These are phyloP conservation scores for Solea senegalensis DNA, from an alignment of 2,113 vertebrate genomes.

Conservation along the genomic window DNA sequence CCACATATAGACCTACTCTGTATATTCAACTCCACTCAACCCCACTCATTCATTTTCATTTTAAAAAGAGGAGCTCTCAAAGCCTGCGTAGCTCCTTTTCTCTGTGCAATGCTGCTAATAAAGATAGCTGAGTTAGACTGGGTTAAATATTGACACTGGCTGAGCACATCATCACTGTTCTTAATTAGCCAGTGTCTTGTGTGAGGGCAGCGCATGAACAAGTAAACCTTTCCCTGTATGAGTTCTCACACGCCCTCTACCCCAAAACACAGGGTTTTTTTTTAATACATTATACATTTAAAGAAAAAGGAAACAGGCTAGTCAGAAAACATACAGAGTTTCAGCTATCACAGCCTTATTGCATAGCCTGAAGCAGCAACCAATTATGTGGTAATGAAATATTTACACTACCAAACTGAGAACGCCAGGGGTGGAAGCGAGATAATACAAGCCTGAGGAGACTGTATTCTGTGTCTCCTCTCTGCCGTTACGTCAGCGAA, in stretches of 20 bases:
- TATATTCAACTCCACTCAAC: conserved; percentile 71
- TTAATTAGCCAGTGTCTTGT: conserved; percentile 74
- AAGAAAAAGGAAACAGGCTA: conserved; percentile 66
- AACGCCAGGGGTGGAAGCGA: conserved; percentile 78
- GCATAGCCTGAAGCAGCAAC: conserved; percentile 81
- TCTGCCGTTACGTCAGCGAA: conserved; percentile 48
- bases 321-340: conserved; percentile 69
- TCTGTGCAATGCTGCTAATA: conserved; percentile 72
- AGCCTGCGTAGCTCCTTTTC: conserved; percentile 75
- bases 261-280: conserved; percentile 63
- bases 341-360: conserved; percentile 73
- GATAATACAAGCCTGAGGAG: conserved; percentile 77
- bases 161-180: conserved; percentile 74
- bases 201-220: conserved; percentile 61
- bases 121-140: conserved; percentile 75
- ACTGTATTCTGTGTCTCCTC: conserved; percentile 62
- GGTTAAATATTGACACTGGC: conserved; percentile 84
- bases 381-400: conserved; percentile 86
- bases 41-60: conserved; percentile 82
- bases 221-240: conserved; percentile 69
- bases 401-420: conserved; percentile 83
- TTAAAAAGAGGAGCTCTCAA: conserved; percentile 78
- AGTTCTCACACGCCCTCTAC: conserved; percentile 55
- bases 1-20: conserved; percentile 73
- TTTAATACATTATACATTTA: conserved; percentile 77